Base-by-base conservation (phyloP, 64 coral and sea anemone species). In the Porites lutea region DNA sequence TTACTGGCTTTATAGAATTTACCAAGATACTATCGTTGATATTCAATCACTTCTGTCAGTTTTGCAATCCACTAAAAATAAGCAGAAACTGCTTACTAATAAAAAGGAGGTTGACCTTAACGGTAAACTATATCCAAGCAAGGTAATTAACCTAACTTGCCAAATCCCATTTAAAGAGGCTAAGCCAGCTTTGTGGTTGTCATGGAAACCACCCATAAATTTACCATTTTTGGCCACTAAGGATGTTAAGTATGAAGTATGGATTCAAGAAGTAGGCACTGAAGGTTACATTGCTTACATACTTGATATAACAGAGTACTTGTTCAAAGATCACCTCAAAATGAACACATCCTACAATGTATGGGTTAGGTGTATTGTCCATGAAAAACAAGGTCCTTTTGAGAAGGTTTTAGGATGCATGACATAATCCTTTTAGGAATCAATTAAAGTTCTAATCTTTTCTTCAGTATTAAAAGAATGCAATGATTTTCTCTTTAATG, bases 1-100 rank as follows among this genome's bases (percentile, higher is more conserved):
- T 22, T 92, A 93, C 49, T 99, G 97, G 97, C 58, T 99, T 16
- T 99, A 91, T 60, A 88, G 97, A 89, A 99, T 99, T 78, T 99
- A 99, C 65, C 97, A 99, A 58, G 97, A 99, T 62, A 99, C 97
- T n/a, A 55, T 88, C 83, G 91, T 98, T n/a, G 93, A 98, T 44
- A 91, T 92, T 73, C 78, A 80, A 37, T 93, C 93, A 79, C 93
- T 98, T 55, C 46, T 93, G 58, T 52, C 13, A 77, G 88, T 93
- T 63, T 76, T 95, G 27, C 19, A 68, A 72, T 18, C 48, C 54
- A 58, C 87, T 14, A 59, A 87, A 72, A 87, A 95, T 66, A 22
- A 74, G 63, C 86, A 69, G 16, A 86, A 88, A 71, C 59, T 82
- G 55, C 13, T 75, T 3, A 60, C 76, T 67, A 14, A 46, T 3